These are phyloP conservation scores for Melinaea menophilus DNA, from an alignment of 2,888 invertebrate genomes.

Conservation along the genomic window DNA sequence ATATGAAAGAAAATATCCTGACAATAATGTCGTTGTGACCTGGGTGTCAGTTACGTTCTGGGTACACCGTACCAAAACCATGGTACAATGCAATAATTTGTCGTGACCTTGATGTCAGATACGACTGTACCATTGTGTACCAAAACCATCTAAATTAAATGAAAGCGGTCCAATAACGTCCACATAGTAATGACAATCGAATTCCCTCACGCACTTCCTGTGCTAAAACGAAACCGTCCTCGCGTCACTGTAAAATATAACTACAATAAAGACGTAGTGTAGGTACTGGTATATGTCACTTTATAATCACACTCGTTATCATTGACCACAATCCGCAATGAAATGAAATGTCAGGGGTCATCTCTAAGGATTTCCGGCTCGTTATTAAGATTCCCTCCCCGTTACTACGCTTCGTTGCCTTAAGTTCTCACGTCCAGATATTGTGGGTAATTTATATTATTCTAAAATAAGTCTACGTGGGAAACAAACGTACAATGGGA, in stretches of 20 bases:
- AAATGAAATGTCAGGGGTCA: conserved; percentile 58
- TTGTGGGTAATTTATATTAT: conserved; percentile 36
- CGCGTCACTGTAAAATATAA: not conserved
- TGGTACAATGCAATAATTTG: not conserved
- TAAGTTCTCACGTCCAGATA: conserved; percentile 30
- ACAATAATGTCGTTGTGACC: no score
- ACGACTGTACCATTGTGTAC: conserved; percentile 8
- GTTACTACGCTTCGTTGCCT: conserved; percentile 34
- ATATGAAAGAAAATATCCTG: not conserved
- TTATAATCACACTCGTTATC: conserved; percentile 32
- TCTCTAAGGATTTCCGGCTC: conserved; percentile 48
- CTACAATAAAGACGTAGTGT: conserved; percentile 13
- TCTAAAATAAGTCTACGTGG: conserved; percentile 44
- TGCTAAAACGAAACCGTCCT: conserved; percentile 48
- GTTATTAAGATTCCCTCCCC: conserved; percentile 33
- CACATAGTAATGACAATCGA: conserved; percentile 42
- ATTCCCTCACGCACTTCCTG: conserved; percentile 73
- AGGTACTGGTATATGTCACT: conserved; percentile 9
- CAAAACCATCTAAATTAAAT: conserved; percentile 23
- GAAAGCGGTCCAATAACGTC: conserved; percentile 14
- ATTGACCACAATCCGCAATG: conserved; percentile 50
- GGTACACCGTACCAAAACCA: conserved; percentile 13
- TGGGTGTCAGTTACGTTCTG: not conserved
- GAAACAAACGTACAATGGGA: conserved; percentile 45
- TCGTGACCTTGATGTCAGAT: no score